Evolutionary conservation across 2,888 invertebrate species (phyloP).

Genomic region (Lochmaea crataegi): DNA sequence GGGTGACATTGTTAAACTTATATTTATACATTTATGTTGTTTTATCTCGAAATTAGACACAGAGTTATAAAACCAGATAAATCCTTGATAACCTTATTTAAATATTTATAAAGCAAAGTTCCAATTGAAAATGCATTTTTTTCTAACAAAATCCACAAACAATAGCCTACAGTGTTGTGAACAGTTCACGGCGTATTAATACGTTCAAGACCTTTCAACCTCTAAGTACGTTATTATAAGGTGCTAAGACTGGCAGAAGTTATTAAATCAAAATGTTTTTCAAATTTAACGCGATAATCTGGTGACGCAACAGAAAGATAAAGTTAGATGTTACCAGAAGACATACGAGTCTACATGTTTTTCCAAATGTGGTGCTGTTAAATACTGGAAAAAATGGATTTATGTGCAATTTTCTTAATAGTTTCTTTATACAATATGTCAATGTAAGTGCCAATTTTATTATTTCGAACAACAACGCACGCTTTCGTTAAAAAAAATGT

Average conservation of each 20-base stretch:
- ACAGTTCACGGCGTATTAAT: not conserved
- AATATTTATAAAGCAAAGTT: constrained; percentile 43
- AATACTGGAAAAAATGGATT: constrained; percentile 53
- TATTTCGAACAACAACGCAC: not conserved
- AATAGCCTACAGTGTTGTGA: constrained; percentile 11
- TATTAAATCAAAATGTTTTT: constrained; percentile 46
- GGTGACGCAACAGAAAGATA: constrained; percentile 57
- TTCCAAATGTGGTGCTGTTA: constrained; percentile 50
- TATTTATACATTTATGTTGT: constrained; percentile 38
- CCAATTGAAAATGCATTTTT: constrained; percentile 44
- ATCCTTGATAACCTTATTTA: constrained; percentile 49
- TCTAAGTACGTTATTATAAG: constrained; percentile 1
- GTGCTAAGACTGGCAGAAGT: constrained; percentile 29
- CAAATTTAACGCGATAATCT: constrained; percentile 57
- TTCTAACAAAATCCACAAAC: constrained; percentile 27
- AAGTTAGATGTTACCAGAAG: constrained; percentile 56
- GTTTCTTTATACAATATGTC: constrained; percentile 44
- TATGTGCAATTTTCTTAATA: constrained; percentile 47
- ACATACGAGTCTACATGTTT: constrained; percentile 54
- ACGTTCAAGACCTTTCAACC: constrained; percentile 29
- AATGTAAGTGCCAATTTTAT: constrained; percentile 45
- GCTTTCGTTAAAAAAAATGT: not conserved
- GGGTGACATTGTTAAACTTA: constrained; percentile 14
- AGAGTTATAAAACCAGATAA: constrained; percentile 47
- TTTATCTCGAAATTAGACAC: constrained; percentile 41